A percentile compares a stretch with the other conserved stretches of the same genome.
Evolutionary conservation across 2,888 invertebrate genomes (phyloP).

Genomic region (Candidula unifasciata): DNA sequence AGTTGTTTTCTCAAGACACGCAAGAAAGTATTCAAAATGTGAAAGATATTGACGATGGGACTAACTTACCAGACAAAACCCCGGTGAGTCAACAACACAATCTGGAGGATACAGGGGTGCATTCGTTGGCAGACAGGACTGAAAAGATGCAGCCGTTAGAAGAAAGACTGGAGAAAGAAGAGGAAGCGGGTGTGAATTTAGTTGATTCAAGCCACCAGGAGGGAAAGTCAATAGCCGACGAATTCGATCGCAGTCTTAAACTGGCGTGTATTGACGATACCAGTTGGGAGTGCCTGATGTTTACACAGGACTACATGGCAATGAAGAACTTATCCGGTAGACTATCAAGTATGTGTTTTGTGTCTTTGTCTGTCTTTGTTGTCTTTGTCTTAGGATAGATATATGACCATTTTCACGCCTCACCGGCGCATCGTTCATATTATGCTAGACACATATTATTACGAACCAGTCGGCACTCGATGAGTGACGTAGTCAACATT

Average conservation of each 20-base stretch:
- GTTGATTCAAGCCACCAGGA: not conserved
- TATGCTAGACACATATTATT: too few relatives aligned
- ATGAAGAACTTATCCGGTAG: not conserved
- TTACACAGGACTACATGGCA: slow-evolving; percentile 17
- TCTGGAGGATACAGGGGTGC: not conserved
- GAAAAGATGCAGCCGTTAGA: not conserved
- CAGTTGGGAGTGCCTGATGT: slow-evolving; percentile 37
- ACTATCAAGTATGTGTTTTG: not conserved
- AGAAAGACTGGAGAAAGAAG: not conserved
- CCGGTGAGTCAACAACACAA: not conserved
- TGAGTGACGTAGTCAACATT: too few relatives aligned
- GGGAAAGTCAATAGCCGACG: not conserved
- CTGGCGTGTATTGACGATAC: slow-evolving; percentile 6
- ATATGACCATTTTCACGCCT: too few relatives aligned
- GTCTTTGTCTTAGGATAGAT: not conserved
- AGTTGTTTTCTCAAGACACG: not conserved
- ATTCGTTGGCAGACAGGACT: not conserved
- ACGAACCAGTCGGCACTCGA: too few relatives aligned
- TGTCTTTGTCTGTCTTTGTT: not conserved
- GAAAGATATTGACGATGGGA: not conserved
- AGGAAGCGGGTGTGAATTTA: too few relatives aligned
- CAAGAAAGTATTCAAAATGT: not conserved
- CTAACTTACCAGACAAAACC: not conserved
- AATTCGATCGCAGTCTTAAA: not conserved
- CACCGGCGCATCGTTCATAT: too few relatives aligned